phyloP scores from a whole-genome alignment of 2,888 invertebrate genomes.

The Asteroscopus sphinx region DNA sequence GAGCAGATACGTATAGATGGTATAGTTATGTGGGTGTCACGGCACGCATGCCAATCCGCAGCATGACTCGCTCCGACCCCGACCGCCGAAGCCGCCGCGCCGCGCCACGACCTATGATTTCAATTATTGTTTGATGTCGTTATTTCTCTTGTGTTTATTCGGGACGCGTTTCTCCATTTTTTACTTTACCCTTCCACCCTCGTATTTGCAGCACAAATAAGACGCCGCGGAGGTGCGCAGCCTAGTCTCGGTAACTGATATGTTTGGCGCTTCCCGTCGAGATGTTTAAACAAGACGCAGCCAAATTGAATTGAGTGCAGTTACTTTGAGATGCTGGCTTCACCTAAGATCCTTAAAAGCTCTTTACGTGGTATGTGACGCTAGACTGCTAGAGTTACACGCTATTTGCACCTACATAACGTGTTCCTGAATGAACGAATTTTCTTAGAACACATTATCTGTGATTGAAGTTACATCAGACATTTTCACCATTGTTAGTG shows the following conservation, averaged over 20 bases:
- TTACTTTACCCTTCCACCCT: constrained; percentile 82
- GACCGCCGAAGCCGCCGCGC: no score
- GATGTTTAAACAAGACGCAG: constrained; percentile 81
- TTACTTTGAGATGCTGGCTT: constrained; percentile 68
- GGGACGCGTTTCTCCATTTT: constrained; percentile 83
- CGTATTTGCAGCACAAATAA: constrained; percentile 81
- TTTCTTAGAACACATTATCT: constrained; percentile 4
- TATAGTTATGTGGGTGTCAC: constrained; percentile 13
- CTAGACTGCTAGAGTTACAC: constrained; percentile 15
- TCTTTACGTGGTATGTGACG: constrained; percentile 30
- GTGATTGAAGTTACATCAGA: constrained; percentile 7
- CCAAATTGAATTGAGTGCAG: constrained; percentile 81
- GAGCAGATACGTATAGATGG: constrained; percentile 11
- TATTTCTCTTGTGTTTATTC: constrained; percentile 87
- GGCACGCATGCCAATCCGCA: constrained; percentile 60
- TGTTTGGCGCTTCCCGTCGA: constrained; percentile 75
- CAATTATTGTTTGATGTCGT: constrained; percentile 89
- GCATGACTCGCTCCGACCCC: constrained; percentile 63
- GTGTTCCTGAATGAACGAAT: constrained; percentile 5
- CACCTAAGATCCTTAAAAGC: constrained; percentile 46
- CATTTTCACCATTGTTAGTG: constrained; percentile 11
- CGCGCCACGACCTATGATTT: constrained; percentile 82
- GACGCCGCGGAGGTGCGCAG: constrained; percentile 73
- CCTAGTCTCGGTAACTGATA: constrained; percentile 82
- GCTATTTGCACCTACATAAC: constrained; percentile 13